Conservation (phyloP, 1,140 invertebrate species). For the Cotesia chilonis region DNA sequence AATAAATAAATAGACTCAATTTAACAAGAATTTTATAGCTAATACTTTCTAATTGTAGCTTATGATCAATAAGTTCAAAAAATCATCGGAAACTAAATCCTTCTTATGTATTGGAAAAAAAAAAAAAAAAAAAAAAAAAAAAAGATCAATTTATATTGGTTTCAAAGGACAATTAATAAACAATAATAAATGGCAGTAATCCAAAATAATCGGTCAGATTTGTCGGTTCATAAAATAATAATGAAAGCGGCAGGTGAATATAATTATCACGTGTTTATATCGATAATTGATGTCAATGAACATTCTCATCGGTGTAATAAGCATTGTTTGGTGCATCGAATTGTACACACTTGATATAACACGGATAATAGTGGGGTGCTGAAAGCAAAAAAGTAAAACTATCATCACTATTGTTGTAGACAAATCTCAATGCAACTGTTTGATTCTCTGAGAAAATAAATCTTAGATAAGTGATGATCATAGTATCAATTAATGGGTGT, state of each 20-base stretch:
- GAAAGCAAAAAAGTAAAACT: background rate
- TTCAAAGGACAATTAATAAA: too few species aligned
- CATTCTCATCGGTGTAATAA: conserved; percentile 3
- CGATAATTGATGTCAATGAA: conserved; percentile 37
- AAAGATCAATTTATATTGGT: too few species aligned
- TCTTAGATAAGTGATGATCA: too few species aligned
- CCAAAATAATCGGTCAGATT: too few species aligned
- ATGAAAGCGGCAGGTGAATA: conserved; percentile 29
- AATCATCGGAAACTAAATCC: too few species aligned
- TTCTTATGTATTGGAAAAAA: too few species aligned
- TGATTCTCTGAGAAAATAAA: conserved; percentile 16
- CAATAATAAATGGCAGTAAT: background rate
- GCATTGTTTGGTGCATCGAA: conserved; percentile 28
- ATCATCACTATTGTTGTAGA: background rate
- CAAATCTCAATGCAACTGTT: conserved; percentile 17
- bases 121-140: too few species aligned
- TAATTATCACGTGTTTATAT: conserved; percentile 32
- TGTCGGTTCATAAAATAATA: conserved; percentile 28
- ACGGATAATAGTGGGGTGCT: background rate
- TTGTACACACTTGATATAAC: conserved; percentile 11
- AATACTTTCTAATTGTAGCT: too few species aligned
- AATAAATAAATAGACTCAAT: too few species aligned
- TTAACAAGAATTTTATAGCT: too few species aligned
- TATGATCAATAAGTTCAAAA: too few species aligned
- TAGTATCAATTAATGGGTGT: background rate